These are phyloP conservation scores for Scomber colias DNA, from an alignment of 2,113 vertebrate genomes.

Conservation along the genomic window DNA sequence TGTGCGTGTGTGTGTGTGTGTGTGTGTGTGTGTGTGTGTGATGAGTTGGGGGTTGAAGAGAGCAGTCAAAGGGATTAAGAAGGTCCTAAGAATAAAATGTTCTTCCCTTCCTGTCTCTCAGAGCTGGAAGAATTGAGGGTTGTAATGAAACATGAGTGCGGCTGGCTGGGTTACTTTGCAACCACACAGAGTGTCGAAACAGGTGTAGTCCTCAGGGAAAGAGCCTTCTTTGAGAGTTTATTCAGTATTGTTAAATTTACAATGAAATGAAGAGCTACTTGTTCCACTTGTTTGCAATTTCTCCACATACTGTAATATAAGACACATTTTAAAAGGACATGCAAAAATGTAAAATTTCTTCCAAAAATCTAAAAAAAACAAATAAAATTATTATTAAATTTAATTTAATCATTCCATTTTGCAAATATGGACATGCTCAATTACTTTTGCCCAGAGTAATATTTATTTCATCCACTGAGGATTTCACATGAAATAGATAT, in stretches of 20 bases:
- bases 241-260: neutral
- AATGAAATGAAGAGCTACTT: neutral
- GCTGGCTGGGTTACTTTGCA: neutral
- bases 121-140: slow-evolving; percentile 54
- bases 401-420: too few species aligned
- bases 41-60: slow-evolving; percentile 34
- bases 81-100: slow-evolving; percentile 60
- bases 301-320: neutral
- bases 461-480: neutral
- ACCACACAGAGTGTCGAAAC: neutral
- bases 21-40: slow-evolving; percentile 25
- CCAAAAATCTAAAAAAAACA: too few species aligned
- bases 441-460: neutral
- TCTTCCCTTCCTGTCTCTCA: slow-evolving; percentile 24
- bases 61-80: slow-evolving; percentile 64
- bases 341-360: too few species aligned
- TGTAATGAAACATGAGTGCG: slow-evolving; percentile 69
- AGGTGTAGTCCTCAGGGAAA: neutral
- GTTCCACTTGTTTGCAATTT: neutral
- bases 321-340: too few species aligned
- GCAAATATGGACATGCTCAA: too few species aligned
- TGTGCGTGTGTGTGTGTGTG: slow-evolving; percentile 31
- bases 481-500: too few species aligned
- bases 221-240: neutral
- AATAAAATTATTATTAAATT: too few species aligned